Base-by-base conservation (phyloP, 37 sponge, comb jelly and placozoan species). In the Petrosia ficiformis region DNA sequence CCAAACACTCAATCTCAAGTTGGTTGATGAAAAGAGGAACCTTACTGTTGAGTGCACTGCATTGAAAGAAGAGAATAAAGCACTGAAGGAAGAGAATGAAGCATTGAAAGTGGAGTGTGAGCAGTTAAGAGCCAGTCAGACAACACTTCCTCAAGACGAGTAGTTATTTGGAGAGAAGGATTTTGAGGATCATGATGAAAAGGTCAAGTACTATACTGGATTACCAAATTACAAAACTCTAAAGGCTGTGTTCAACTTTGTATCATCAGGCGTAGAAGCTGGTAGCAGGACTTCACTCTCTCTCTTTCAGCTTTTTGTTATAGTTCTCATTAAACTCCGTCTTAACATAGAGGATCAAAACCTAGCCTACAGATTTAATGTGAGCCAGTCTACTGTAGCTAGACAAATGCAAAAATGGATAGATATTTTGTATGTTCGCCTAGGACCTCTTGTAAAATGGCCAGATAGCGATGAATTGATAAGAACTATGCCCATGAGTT, bases 121-220 rank as follows among this genome's bases (percentile, higher is more conserved):
- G n/a, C n/a, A n/a, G n/a, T n/a, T n/a, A n/a, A n/a, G n/a, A n/a
- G n/a, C n/a, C n/a, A n/a, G n/a, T n/a, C n/a, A n/a, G n/a, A n/a
- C n/a, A n/a, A n/a, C n/a, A n/a, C n/a, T n/a, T n/a, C n/a, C n/a
- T n/a, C n/a, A n/a, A n/a, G n/a, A n/a, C n/a, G n/a, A n/a, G n/a
- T n/a, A n/a, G n/a, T n/a, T n/a, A n/a, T n/a, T n/a, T n/a, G n/a
- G n/a, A n/a, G n/a, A n/a, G n/a, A n/a, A n/a, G n/a, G 36, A 41
- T 5, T 69, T 69, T 16, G 39, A 69, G 40, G 39, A 26, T 21
- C 43, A 70, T 34, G 63, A 70, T 79, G 28, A 61, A 8, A 79
- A 64, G 34, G 80, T 79, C 14, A 70, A 56, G 42, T 79, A 70
- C 39, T 79, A n/a, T 67, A 82, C 82, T 16, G 76, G 76, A 19